phyloP scores from a whole-genome alignment of 2,113 vertebrate species.

The Mus pahari region DNA sequence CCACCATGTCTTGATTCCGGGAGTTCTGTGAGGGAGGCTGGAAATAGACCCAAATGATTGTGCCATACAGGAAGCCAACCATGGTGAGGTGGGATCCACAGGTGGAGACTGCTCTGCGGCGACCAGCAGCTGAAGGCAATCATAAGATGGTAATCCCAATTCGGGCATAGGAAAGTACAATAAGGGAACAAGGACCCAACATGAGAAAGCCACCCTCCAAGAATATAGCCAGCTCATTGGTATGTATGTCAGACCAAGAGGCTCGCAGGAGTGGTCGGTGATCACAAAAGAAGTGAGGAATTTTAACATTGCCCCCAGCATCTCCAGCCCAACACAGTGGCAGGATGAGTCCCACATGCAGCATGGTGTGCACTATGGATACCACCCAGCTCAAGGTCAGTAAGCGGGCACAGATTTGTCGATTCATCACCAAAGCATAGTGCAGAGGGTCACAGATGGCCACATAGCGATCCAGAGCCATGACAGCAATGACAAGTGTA shows the following conservation, averaged over 20 bases:
- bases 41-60: constrained; percentile 74
- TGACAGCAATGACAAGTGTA: constrained; percentile 73
- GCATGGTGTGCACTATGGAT: constrained; percentile 67
- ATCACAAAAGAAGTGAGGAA: constrained; percentile 78
- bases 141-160: constrained; percentile 65
- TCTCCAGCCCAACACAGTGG: constrained; percentile 59
- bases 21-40: constrained; percentile 68
- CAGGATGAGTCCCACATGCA: constrained; percentile 72
- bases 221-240: constrained; percentile 76
- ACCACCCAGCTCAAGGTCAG: constrained; percentile 55
- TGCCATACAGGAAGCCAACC: constrained; percentile 77
- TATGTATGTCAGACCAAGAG: constrained; percentile 73
- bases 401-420: constrained; percentile 53
- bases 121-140: constrained; percentile 69
- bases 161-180: constrained; percentile 66
- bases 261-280: constrained; percentile 70
- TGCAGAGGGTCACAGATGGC: constrained; percentile 76
- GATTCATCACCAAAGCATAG: constrained; percentile 74
- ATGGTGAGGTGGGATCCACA: constrained; percentile 80
- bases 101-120: constrained; percentile 64
- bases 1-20: constrained; percentile 65
- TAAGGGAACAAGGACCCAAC: constrained; percentile 65
- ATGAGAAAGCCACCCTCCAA: constrained; percentile 76
- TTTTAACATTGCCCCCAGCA: background rate
- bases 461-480: constrained; percentile 77